Conservation (phyloP, 2,797 vertebrate species). For the Neomorphus geoffroyi region DNA sequence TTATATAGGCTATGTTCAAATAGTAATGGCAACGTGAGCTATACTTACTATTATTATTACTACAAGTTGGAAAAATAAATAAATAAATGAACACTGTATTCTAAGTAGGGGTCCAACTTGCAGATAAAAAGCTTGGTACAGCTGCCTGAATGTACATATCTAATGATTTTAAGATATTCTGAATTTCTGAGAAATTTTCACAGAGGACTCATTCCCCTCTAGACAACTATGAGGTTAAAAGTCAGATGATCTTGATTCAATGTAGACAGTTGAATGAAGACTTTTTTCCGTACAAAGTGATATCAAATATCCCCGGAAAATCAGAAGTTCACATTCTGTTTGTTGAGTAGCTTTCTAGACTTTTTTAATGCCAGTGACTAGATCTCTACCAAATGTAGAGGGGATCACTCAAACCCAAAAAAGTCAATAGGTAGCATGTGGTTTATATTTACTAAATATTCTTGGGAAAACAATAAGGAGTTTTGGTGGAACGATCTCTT, state of each 20-base stretch:
- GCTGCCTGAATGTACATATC: not conserved
- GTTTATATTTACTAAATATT: not conserved
- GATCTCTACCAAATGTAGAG: no score
- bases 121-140: not conserved
- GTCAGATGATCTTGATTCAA: not conserved
- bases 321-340: not conserved
- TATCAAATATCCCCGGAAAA: not conserved
- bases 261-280: not conserved
- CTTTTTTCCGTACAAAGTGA: not conserved
- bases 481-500: not conserved
- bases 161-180: no score
- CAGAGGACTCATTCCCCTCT: not conserved
- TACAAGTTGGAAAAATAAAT: not conserved
- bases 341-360: not conserved
- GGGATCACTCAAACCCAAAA: no score
- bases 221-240: not conserved
- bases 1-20: no score
- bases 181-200: not conserved
- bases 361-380: not conserved
- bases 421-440: no score
- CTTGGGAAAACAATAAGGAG: accelerated
- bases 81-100: not conserved
- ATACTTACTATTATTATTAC: not conserved
- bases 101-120: not conserved
- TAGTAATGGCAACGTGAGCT: not conserved